Conservation (phyloP, 2,888 invertebrate species). For the Tenthredo livida region DNA sequence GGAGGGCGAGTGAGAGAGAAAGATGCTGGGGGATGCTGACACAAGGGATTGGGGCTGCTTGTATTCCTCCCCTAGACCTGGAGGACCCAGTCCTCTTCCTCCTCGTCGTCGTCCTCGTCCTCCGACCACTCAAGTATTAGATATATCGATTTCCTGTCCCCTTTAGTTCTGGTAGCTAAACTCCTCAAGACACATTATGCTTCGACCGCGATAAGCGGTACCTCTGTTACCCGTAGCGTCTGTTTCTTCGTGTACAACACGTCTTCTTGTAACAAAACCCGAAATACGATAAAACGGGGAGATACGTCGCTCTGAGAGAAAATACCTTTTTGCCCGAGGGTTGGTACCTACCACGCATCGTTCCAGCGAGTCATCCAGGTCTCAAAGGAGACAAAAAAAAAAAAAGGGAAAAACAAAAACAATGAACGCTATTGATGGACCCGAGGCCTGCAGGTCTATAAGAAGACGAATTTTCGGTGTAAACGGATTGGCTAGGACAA, state of each 20-base stretch:
- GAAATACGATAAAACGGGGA: slow-evolving; percentile 9
- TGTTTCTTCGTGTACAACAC: slow-evolving; percentile 11
- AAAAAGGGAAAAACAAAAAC: slow-evolving; percentile 3
- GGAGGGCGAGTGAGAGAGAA: slow-evolving; percentile 54
- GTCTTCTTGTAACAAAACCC: slow-evolving; percentile 11
- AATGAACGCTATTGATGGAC: slow-evolving; percentile 9
- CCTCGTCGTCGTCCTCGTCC: slow-evolving; percentile 17
- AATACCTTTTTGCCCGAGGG: slow-evolving; percentile 15
- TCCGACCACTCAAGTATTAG: slow-evolving; percentile 33
- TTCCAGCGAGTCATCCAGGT: neutral
- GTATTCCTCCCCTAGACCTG: slow-evolving; percentile 17
- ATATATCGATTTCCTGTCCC: slow-evolving; percentile 48
- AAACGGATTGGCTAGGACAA: neutral
- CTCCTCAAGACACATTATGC: slow-evolving; percentile 44
- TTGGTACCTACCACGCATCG: neutral
- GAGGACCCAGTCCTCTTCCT: neutral
- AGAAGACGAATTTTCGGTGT: slow-evolving; percentile 7
- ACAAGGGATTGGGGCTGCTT: slow-evolving; percentile 64
- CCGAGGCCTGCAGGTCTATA: neutral
- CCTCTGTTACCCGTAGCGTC: neutral
- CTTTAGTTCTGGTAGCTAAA: slow-evolving; percentile 30
- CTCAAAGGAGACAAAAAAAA: neutral
- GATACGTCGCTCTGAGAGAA: neutral
- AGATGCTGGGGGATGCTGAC: slow-evolving; percentile 64
- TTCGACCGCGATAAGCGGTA: slow-evolving; percentile 46